Percentiles rank a stretch among this genome's conserved stretches.
These are phyloP conservation scores for Euura saliciscinereae DNA, from an alignment of 1,140 invertebrate genomes.

Conservation along the genomic window DNA sequence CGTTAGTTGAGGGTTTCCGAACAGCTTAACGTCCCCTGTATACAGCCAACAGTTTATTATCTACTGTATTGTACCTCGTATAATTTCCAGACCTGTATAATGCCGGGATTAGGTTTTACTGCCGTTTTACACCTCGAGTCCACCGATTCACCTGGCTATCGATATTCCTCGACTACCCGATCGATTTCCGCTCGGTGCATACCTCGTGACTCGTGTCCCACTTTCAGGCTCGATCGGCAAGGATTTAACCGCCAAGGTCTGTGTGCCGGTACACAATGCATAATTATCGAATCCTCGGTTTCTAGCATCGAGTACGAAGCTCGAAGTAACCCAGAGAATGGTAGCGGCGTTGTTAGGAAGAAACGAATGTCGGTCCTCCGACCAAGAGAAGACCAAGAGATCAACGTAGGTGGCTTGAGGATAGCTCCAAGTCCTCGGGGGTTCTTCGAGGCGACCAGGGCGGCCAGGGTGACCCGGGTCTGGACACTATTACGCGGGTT, in stretches of 20 bases:
- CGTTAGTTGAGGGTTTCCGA: neutral
- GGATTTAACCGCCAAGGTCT: no score
- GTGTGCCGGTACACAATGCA: no score
- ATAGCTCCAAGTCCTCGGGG: conserved; percentile 34
- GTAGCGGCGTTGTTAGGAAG: no score
- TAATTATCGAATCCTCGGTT: no score
- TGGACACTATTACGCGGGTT: conserved; percentile 52
- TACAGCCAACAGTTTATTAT: conserved; percentile 1
- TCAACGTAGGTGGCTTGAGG: conserved; percentile 53
- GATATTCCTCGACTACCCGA: neutral
- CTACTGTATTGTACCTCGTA: neutral
- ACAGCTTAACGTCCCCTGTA: neutral
- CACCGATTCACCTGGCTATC: neutral
- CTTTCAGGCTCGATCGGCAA: no score
- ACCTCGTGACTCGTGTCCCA: no score
- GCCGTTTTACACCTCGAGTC: neutral
- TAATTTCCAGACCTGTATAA: neutral
- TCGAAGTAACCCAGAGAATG: no score
- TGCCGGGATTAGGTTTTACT: neutral
- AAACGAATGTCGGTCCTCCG: neutral
- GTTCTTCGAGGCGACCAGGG: conserved; percentile 1
- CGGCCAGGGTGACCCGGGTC: conserved; percentile 27
- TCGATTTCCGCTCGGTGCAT: neutral
- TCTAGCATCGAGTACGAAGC: no score
- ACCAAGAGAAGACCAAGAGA: conserved; percentile 19